Base-by-base conservation (phyloP, 2,888 invertebrate genomes). In the Andrena marginata region DNA sequence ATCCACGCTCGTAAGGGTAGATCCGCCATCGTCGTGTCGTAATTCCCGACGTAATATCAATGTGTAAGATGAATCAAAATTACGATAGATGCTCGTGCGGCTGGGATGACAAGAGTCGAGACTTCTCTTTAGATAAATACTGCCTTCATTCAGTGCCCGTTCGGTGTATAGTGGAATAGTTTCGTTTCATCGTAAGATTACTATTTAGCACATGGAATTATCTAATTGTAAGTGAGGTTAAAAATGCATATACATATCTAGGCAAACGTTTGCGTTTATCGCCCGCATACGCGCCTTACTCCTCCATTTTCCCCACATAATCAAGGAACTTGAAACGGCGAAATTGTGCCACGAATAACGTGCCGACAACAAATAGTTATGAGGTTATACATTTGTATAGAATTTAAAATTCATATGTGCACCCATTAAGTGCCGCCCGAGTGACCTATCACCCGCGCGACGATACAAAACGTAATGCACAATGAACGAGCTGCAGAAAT, bases 161-260 rank as follows among this genome's bases (percentile, higher is more conserved):
- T 20, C 0, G 2, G 8, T 8, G 10, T 23, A 20, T 62, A 7
- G 6, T 26, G 16, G 16, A 6, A 16, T 33, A 48, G 13, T 23
- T 10, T 63, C n/a, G 6, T 3, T 35, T 63, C 7, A 48, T 56
- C 8, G 42, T 7, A n/a, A 13, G 6, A 54, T 54, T 68, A 35
- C 54, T 13, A 42, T 54, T 54, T 16, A 23, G 2, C 16, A 2
- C 0, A 1, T 33, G 16, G 4, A 67, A 31, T 65, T 31, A 35
- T 49, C 48, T 26, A 49, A 49, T 5, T 42, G 42, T 42, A 42
- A 8, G 35, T 63, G 35, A 20, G 2, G 31, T 16, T 49, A 67
- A 29, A 65, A 65, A 49, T 65, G 20, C n/a, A 26, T 29, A 49
- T n/a, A n/a, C n/a, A n/a, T 29, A 65, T 49, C 29, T 51, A 31